Evolutionary conservation across 2,113 vertebrate genomes (phyloP).

Genomic region (Rutilus rutilus): DNA sequence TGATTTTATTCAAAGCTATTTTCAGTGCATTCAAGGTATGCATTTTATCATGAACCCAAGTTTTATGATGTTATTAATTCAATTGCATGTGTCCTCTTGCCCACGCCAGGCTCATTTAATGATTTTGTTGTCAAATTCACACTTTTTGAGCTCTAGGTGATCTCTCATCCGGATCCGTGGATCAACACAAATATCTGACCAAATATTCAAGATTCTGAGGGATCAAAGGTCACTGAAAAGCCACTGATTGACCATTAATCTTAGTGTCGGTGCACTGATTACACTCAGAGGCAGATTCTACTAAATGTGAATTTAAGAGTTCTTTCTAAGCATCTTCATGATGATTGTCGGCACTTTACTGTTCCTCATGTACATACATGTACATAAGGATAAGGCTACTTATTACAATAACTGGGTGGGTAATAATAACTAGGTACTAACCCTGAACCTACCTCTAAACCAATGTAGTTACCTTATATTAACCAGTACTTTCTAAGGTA

Average conservation of each 20-base stretch:
- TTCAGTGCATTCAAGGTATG: neutral
- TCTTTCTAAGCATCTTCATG: too few species aligned
- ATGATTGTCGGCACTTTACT: neutral
- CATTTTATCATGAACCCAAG: neutral
- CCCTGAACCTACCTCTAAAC: too few species aligned
- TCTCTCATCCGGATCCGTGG: neutral
- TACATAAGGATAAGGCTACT: too few species aligned
- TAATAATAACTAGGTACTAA: too few species aligned
- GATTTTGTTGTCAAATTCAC: neutral
- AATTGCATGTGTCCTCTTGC: neutral
- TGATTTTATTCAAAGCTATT: too few species aligned
- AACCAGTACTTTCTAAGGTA: too few species aligned
- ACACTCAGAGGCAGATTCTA: neutral
- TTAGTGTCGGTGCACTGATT: neutral
- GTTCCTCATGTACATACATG: too few species aligned
- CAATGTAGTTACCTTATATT: too few species aligned
- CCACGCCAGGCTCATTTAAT: neutral
- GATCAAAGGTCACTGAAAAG: neutral
- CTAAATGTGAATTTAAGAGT: neutral
- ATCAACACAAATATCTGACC: neutral
- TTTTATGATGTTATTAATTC: neutral
- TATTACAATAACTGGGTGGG: too few species aligned
- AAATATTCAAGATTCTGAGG: neutral
- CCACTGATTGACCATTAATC: neutral
- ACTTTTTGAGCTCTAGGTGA: neutral